Evolutionary conservation across 2,888 invertebrate species (phyloP).

Genomic region (Caenorhabditis sinica): DNA sequence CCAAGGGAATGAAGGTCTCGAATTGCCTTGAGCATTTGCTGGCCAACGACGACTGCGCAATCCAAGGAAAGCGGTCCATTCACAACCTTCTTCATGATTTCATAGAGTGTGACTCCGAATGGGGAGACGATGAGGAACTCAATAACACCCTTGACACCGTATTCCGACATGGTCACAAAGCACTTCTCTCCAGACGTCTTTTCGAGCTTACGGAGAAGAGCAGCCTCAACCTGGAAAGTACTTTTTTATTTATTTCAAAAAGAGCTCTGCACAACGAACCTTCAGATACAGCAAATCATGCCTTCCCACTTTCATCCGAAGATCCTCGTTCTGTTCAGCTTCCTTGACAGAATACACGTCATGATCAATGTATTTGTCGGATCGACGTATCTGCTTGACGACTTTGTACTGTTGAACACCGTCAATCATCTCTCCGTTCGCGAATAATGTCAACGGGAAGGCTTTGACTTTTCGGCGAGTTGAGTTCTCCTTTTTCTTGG

Average conservation of each 20-base stretch:
- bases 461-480: conserved; percentile 12
- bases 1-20: conserved; percentile 44
- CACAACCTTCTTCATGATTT: conserved; percentile 38
- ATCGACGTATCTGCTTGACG: neutral
- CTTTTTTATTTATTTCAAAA: neutral
- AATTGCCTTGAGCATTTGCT: conserved; percentile 48
- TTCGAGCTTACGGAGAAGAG: conserved; percentile 46
- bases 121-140: conserved; percentile 54
- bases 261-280: neutral
- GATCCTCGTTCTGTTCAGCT: conserved; percentile 32
- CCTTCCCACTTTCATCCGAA: conserved; percentile 30
- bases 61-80: conserved; percentile 33
- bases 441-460: conserved; percentile 5
- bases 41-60: conserved; percentile 32
- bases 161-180: conserved; percentile 43
- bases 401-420: conserved; percentile 53
- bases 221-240: conserved; percentile 27
- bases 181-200: conserved; percentile 41
- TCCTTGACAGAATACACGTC: conserved; percentile 47
- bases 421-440: conserved; percentile 38
- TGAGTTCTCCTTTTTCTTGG: neutral
- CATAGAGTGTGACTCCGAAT: conserved; percentile 35
- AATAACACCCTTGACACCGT: conserved; percentile 35
- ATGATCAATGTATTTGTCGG: conserved; percentile 6
- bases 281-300: conserved; percentile 31